Conservation (phyloP, 1,140 invertebrate species). For the Drosophila kepulauana region DNA sequence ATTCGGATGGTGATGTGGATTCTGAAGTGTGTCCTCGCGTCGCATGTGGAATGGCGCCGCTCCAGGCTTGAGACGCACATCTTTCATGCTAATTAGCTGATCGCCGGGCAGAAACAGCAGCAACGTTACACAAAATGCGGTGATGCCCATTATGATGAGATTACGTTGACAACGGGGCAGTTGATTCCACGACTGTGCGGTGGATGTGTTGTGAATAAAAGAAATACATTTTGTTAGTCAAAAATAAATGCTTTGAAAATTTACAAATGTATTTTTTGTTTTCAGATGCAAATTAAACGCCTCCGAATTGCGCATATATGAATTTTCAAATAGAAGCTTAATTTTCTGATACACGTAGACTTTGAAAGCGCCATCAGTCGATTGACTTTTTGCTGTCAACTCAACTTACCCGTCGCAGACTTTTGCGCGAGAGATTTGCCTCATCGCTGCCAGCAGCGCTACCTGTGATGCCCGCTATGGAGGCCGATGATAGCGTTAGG, state of each 20-base stretch:
- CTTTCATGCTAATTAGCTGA: slow-evolving; percentile 55
- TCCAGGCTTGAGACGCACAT: slow-evolving; percentile 38
- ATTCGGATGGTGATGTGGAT: slow-evolving; percentile 59
- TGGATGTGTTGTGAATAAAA: background rate
- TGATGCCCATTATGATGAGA: slow-evolving; percentile 88
- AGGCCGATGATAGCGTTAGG: slow-evolving; percentile 60
- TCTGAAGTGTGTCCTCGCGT: slow-evolving; percentile 32
- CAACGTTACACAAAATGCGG: slow-evolving; percentile 63
- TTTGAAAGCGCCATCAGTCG: slow-evolving; percentile 5
- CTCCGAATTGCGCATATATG: background rate
- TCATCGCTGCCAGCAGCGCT: slow-evolving; percentile 52
- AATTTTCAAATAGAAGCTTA: background rate
- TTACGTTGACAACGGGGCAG: slow-evolving; percentile 93
- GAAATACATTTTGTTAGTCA: background rate
- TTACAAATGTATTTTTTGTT: background rate
- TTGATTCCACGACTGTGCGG: slow-evolving; percentile 91
- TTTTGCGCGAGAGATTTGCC: slow-evolving; percentile 57
- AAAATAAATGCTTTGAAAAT: background rate
- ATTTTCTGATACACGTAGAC: slow-evolving; percentile 13
- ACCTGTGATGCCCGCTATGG: slow-evolving; percentile 37
- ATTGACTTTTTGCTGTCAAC: background rate
- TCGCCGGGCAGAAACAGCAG: slow-evolving; percentile 73
- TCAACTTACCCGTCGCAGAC: slow-evolving; percentile 71
- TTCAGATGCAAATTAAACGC: slow-evolving; percentile 15
- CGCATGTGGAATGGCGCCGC: slow-evolving; percentile 52